Percentiles rank a stretch among this genome's conserved stretches.
Evolutionary conservation across 2,113 vertebrate species (phyloP).

Genomic region (Helogale parvula): DNA sequence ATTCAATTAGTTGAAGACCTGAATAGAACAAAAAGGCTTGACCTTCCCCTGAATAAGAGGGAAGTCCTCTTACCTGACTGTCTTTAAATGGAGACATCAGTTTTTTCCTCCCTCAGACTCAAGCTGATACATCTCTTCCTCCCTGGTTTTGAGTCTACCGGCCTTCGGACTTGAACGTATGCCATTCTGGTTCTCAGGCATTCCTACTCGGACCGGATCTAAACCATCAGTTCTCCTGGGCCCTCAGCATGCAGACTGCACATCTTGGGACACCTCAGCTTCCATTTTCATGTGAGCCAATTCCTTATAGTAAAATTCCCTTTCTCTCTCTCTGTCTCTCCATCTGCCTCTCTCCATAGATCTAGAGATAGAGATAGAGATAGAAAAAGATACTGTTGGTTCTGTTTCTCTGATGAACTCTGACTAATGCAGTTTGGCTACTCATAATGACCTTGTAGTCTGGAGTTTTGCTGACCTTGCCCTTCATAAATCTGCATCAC

Average conservation of each 20-base stretch:
- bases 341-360: not conserved
- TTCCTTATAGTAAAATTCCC: not conserved
- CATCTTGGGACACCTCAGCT: not conserved
- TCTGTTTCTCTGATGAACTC: not conserved
- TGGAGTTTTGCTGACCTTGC: not conserved
- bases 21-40: not conserved
- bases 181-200: not conserved
- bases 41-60: not conserved
- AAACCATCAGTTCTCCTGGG: not conserved
- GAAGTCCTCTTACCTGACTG: not conserved
- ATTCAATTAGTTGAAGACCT: not conserved
- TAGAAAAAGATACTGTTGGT: not conserved
- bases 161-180: not conserved
- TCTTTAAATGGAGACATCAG: not conserved
- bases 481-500: slow-evolving; percentile 33
- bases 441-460: not conserved
- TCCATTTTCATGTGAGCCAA: not conserved
- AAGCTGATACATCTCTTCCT: not conserved
- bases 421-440: not conserved
- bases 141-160: not conserved
- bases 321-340: not conserved
- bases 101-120: not conserved
- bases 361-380: not conserved
- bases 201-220: not conserved
- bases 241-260: not conserved